Percentiles rank a stretch among this genome's conserved stretches.
Evolutionary conservation across 2,113 vertebrate genomes (phyloP).

Genomic region (Archilochus colubris): DNA sequence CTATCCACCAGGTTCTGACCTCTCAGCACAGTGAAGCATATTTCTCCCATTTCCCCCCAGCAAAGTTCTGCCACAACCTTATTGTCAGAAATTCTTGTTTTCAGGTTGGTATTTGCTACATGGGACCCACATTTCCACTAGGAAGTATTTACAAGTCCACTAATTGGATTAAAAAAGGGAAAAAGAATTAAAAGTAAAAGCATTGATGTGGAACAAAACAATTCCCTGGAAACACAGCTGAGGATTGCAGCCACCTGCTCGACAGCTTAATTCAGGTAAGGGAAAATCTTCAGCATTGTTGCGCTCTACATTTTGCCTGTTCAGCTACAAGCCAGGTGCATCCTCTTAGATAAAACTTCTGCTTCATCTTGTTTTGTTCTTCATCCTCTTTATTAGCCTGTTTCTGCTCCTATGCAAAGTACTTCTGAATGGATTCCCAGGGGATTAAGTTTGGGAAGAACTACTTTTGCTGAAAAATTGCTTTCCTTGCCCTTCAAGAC

Average conservation of each 20-base stretch:
- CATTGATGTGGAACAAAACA: background rate
- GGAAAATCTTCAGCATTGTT: background rate
- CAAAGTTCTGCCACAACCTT: background rate
- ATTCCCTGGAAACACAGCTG: background rate
- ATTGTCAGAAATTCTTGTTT: background rate
- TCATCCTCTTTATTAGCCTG: background rate
- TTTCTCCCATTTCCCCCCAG: background rate
- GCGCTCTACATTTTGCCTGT: background rate
- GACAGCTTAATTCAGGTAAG: background rate
- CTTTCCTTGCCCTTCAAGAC: background rate
- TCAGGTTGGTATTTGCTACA: background rate
- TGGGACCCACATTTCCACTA: fast-evolving
- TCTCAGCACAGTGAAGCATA: background rate
- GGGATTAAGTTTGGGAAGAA: background rate
- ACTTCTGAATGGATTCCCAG: background rate
- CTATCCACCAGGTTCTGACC: background rate
- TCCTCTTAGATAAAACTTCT: background rate
- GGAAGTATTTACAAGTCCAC: background rate
- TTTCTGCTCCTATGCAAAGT: background rate
- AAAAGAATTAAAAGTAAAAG: background rate
- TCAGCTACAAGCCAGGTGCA: background rate
- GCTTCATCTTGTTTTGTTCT: background rate
- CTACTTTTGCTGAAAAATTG: background rate
- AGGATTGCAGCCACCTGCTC: background rate
- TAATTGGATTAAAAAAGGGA: background rate